Base-by-base conservation (phyloP, 2,888 invertebrate genomes). In the Strigamia maritima region DNA sequence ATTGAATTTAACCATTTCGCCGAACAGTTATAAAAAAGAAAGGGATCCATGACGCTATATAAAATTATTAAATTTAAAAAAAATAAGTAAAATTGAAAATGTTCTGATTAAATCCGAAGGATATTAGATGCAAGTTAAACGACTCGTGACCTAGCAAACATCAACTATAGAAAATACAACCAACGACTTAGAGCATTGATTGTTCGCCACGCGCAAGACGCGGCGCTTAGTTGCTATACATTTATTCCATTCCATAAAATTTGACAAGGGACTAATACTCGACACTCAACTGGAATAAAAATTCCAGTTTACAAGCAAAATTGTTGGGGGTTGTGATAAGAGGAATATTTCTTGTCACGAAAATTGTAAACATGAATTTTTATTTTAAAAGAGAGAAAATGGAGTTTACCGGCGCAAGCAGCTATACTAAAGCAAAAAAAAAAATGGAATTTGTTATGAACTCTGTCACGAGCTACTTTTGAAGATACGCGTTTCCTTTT, bases 81-180 rank as follows among this genome's bases (percentile, higher is more conserved):
- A 16, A 70, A 70, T n/a, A n/a, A n/a, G n/a, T n/a, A n/a, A 70
- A 26, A 26, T 70, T 70, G 70, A 70, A n/a, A n/a, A 70, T 70
- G 19, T 26, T 44, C 44, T 14, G 44, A 14, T 44, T 6, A 16
- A 44, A 44, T 10, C 38, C 10, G 38, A 38, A 16, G 44, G 44
- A 44, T 44, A 44, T 44, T 44, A 44, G 44, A 16, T 44, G 14
- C 44, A 44, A 44, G 44, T 44, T 44, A 44, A 44, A 44, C 44
- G 44, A 44, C 44, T 44, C 44, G 44, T 44, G 44, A 44, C 44
- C 44, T 16, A 44, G 16, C 44, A 44, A 44, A 2, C 44, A 44
- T 44, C 44, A 44, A 44, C 14, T 44, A 44, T 44, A 44, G 44
- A 44, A 44, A 14, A 16, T 44, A 44, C 44, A 44, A 44, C 44